These are phyloP conservation scores for Chironex yamaguchii DNA, from an alignment of 30 jellyfish, hydroid and myxozoan species.

Conservation along the genomic window DNA sequence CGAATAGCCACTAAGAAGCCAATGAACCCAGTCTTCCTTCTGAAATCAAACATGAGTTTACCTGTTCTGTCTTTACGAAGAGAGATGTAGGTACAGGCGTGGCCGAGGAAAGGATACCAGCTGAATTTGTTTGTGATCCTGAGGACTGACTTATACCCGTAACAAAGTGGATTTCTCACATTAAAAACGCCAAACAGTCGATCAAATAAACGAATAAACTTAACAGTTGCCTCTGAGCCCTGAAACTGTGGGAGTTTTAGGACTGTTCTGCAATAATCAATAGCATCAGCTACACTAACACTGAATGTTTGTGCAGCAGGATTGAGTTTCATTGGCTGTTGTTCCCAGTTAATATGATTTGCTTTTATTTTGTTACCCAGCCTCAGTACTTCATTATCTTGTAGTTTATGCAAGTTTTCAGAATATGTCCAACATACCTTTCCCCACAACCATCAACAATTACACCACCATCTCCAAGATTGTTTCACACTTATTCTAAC, in stretches of 20 bases:
- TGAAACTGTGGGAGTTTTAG: slow-evolving; percentile 10
- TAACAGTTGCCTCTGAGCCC: slow-evolving; percentile 63
- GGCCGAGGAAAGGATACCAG: slow-evolving; percentile 16
- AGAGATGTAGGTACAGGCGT: slow-evolving; percentile 5
- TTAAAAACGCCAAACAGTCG: slow-evolving; percentile 58
- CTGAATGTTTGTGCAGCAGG: slow-evolving; percentile 83
- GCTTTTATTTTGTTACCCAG: slow-evolving; percentile 57
- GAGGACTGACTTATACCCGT: slow-evolving; percentile 50
- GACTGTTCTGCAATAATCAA: slow-evolving; percentile 4
- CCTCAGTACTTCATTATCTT: slow-evolving; percentile 45
- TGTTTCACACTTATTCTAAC: slow-evolving; percentile 43
- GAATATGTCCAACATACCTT: slow-evolving; percentile 19
- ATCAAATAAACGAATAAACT: slow-evolving; percentile 48
- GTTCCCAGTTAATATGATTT: slow-evolving; percentile 67
- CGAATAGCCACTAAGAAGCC: slow-evolving; percentile 33
- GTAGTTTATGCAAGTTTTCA: slow-evolving; percentile 31
- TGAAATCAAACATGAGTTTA: background rate
- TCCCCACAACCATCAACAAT: slow-evolving; percentile 16
- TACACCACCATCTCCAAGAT: slow-evolving; percentile 19
- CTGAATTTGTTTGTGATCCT: background rate
- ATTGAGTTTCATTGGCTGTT: slow-evolving; percentile 72
- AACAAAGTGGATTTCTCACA: slow-evolving; percentile 66
- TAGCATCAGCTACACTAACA: slow-evolving; percentile 73
- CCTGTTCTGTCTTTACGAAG: slow-evolving; percentile 17
- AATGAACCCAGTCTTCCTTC: slow-evolving; percentile 43